Percentiles rank a stretch among this genome's conserved stretches.
Evolutionary conservation across 2,888 invertebrate genomes (phyloP).

Genomic region (Oscheius sp.): DNA sequence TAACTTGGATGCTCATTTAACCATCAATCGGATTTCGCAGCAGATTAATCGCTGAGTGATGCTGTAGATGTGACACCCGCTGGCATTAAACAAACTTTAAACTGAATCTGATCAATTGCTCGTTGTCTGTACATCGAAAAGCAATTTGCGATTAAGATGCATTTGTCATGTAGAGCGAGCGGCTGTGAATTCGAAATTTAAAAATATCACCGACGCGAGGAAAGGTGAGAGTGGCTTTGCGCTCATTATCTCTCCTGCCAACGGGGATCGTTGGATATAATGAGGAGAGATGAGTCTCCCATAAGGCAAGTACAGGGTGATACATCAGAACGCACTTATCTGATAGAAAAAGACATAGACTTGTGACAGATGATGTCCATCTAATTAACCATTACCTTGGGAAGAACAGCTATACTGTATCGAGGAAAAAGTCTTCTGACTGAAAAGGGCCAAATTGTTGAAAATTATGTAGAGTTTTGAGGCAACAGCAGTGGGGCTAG

Average conservation of each 20-base stretch:
- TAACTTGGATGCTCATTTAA: background rate
- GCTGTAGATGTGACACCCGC: slow-evolving; percentile 30
- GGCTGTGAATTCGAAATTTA: slow-evolving; percentile 6
- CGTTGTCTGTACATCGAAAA: slow-evolving; percentile 24
- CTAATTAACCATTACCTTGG: slow-evolving; percentile 18
- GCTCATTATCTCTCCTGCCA: slow-evolving; percentile 21
- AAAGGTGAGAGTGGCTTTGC: too few relatives aligned
- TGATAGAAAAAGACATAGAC: slow-evolving; percentile 6
- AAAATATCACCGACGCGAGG: too few relatives aligned
- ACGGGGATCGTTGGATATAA: background rate
- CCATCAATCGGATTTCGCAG: slow-evolving; percentile 7
- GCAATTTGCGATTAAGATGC: slow-evolving; percentile 27
- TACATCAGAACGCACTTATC: background rate
- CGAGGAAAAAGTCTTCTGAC: too few relatives aligned
- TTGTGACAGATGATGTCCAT: too few relatives aligned
- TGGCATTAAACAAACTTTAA: slow-evolving; percentile 29
- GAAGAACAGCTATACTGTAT: too few relatives aligned
- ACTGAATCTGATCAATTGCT: slow-evolving; percentile 30
- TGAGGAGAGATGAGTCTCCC: background rate
- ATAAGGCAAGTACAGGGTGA: too few relatives aligned
- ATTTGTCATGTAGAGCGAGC: slow-evolving; percentile 19
- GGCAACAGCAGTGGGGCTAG: too few relatives aligned
- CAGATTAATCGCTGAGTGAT: slow-evolving; percentile 18
- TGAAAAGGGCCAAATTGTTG: too few relatives aligned
- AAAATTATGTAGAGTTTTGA: too few relatives aligned